A percentile compares a stretch with the other conserved stretches of the same genome.
Evolutionary conservation across 1,140 invertebrate genomes (phyloP).

Genomic region (Penaeus japonicus): DNA sequence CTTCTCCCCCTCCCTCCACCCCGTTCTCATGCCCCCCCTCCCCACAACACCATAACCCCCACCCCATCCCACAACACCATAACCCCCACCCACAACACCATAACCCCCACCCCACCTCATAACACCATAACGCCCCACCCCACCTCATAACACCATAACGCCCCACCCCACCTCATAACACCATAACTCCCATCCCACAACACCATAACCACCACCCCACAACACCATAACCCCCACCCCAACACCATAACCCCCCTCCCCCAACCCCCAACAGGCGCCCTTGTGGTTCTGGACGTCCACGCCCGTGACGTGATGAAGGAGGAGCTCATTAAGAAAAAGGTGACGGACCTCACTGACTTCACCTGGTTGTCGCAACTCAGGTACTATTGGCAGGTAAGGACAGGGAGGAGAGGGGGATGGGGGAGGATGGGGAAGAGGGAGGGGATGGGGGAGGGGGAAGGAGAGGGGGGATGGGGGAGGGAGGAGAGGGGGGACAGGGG

Average conservation of each 20-base stretch:
- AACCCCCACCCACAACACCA: too few relatives aligned
- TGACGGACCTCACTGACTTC: slow-evolving; percentile 79
- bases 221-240: not conserved
- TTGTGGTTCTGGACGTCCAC: slow-evolving; percentile 93
- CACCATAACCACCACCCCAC: too few relatives aligned
- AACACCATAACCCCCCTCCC: slow-evolving; percentile 61
- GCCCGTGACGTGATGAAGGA: slow-evolving; percentile 83
- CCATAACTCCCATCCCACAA: too few relatives aligned
- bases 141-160: not conserved
- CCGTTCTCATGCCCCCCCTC: too few relatives aligned
- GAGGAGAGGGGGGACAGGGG: too few relatives aligned
- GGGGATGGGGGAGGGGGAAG: not conserved
- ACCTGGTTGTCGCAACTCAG: slow-evolving; percentile 90
- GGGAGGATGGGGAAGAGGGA: not conserved
- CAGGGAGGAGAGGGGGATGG: not conserved
- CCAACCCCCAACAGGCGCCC: slow-evolving; percentile 70
- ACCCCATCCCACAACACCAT: too few relatives aligned
- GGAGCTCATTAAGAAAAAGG: slow-evolving; percentile 72
- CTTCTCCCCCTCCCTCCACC: too few relatives aligned
- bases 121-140: not conserved
- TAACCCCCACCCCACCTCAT: too few relatives aligned
- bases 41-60: too few relatives aligned
- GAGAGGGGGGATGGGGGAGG: too few relatives aligned
- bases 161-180: too few relatives aligned
- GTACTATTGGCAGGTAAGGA: slow-evolving; percentile 90